Evolutionary conservation across 2,113 vertebrate genomes (phyloP).

Genomic region (Zosterops borbonicus): DNA sequence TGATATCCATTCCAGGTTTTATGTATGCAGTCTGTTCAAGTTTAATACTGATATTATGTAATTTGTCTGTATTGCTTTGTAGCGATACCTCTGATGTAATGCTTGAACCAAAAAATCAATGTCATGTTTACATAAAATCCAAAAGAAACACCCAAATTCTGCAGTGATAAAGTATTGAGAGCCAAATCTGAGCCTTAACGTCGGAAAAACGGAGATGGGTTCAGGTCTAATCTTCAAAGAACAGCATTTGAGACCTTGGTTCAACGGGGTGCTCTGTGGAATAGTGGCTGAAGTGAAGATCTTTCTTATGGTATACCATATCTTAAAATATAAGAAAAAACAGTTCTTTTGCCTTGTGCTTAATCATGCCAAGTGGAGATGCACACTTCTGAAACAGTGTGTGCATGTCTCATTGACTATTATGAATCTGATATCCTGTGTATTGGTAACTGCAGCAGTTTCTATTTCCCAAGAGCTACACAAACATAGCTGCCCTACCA

Average conservation of each 20-base stretch:
- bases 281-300: not conserved
- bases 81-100: not conserved
- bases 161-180: not conserved
- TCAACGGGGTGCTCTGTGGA: not conserved
- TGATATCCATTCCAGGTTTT: not conserved
- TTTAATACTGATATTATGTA: not conserved
- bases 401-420: accelerated
- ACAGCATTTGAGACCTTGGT: not conserved
- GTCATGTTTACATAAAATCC: not conserved
- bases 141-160: not conserved
- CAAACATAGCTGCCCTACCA: not conserved
- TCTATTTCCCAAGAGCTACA: not conserved
- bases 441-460: not conserved
- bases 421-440: not conserved
- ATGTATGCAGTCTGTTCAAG: not conserved
- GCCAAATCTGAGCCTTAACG: not conserved
- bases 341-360: not conserved
- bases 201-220: not conserved
- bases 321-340: not conserved
- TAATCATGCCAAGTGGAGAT: not conserved
- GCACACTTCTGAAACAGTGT: not conserved
- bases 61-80: not conserved
- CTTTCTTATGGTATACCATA: not conserved
- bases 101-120: not conserved
- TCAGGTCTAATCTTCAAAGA: not conserved